phyloP scores from a whole-genome alignment of 2,797 vertebrate genomes.

The Nyctibius grandis region DNA sequence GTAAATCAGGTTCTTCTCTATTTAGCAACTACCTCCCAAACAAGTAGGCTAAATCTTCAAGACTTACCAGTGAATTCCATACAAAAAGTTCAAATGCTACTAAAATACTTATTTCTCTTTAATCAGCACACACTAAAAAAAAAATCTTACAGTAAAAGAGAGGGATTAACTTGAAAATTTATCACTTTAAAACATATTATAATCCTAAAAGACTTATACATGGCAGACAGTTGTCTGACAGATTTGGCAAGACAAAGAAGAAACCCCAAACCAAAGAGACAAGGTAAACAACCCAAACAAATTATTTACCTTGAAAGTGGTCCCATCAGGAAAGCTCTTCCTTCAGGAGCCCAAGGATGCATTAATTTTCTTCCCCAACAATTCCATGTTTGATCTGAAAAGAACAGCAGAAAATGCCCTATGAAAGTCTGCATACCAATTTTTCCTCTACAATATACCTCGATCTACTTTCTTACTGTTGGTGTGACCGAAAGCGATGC shows the following conservation, averaged over 20 bases:
- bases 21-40: not conserved
- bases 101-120: not conserved
- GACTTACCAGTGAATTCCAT: not conserved
- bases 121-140: not conserved
- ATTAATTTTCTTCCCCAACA: not conserved
- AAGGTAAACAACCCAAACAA: not conserved
- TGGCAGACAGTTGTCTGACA: not conserved
- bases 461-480: not conserved
- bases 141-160: not conserved
- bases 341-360: slow-evolving; percentile 30
- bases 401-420: not conserved
- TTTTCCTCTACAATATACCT: not conserved
- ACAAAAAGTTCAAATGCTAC: not conserved
- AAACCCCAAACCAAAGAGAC: not conserved
- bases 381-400: slow-evolving; percentile 27
- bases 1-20: not conserved
- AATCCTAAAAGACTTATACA: not conserved
- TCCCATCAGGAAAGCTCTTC: slow-evolving; percentile 34
- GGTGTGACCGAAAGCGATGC: not conserved
- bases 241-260: not conserved
- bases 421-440: not conserved
- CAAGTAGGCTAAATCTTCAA: not conserved
- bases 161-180: not conserved
- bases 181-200: not conserved
- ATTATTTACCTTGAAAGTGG: slow-evolving; percentile 30